Evolutionary conservation across 2,113 vertebrate genomes (phyloP).

Genomic region (Bos indicus): DNA sequence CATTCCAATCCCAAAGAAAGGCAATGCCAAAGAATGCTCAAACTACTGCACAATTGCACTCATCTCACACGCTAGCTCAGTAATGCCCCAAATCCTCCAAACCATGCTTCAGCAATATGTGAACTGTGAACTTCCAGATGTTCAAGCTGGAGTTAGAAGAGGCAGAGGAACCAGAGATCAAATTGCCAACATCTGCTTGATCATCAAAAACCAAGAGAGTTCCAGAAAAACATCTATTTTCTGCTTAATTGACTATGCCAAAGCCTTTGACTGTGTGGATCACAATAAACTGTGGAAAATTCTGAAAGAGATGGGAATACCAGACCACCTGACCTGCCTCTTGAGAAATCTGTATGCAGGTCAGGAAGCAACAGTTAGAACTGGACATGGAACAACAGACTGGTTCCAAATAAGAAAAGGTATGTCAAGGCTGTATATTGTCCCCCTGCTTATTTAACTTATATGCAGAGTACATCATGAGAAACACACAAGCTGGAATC

Average conservation of each 20-base stretch:
- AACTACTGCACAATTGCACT: neutral
- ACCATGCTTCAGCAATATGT: neutral
- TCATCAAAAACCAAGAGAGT: neutral
- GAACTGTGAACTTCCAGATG: fast-evolving
- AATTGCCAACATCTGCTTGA: neutral
- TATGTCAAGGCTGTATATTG: neutral
- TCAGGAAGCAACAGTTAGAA: neutral
- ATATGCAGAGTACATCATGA: neutral
- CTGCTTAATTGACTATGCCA: neutral
- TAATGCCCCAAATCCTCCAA: neutral
- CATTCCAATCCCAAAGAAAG: neutral
- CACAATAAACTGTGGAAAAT: neutral
- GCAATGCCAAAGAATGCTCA: neutral
- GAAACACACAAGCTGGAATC: neutral
- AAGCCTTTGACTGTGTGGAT: neutral
- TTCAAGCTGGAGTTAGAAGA: neutral
- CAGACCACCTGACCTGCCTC: neutral
- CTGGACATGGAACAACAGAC: neutral
- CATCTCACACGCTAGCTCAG: fast-evolving
- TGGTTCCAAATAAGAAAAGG: neutral
- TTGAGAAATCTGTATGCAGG: neutral
- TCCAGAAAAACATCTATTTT: neutral
- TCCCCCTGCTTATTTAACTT: neutral
- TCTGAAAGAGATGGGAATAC: neutral
- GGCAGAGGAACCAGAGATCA: neutral